Evolutionary conservation across 35 echinoderm and acorn worm genomes (phyloP), one percentile per base, ranked within the genome.

Genomic region (Eucidaris tribuloides): DNA sequence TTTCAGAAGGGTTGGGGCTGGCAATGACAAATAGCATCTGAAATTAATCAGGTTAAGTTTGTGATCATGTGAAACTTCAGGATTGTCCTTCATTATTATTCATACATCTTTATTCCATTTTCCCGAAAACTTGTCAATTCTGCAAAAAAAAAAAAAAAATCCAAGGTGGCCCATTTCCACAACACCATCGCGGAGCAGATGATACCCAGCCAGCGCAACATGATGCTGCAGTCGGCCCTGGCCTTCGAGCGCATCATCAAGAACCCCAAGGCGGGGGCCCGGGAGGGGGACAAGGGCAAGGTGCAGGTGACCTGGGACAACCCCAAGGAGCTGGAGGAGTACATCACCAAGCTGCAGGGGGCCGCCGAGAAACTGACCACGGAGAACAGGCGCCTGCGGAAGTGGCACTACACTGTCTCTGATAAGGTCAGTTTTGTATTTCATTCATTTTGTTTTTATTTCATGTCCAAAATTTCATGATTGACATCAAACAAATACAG

Each of bases 91-190:
- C n/a, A n/a, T n/a, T n/a, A n/a, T n/a, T n/a, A n/a, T n/a, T n/a
- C n/a, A n/a, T n/a, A n/a, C n/a, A n/a, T n/a, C n/a, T n/a, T n/a
- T n/a, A n/a, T n/a, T n/a, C n/a, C n/a, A n/a, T n/a, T n/a, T n/a
- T n/a, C n/a, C n/a, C n/a, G n/a, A n/a, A n/a, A n/a, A n/a, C n/a
- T n/a, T n/a, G n/a, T n/a, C n/a, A n/a, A n/a, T n/a, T n/a, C n/a
- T n/a, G n/a, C n/a, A n/a, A n/a, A n/a, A n/a, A n/a, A n/a, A n/a
- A n/a, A n/a, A n/a, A n/a, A n/a, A n/a, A n/a, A n/a, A n/a, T n/a
- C n/a, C n/a, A n/a, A 99, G 96, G 96, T 99, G 76, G 96, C 96
- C 5, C 96, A 99, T 62, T 99, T 99, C 62, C 90, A 99, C 91
- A 99, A 99, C 79, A 99, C 89, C 30, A 99, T 99, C 28, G 96